A percentile compares a stretch with the other conserved stretches of the same genome.
Evolutionary conservation across 2,113 vertebrate genomes (phyloP).

Genomic region (Tragelaphus imberbis): DNA sequence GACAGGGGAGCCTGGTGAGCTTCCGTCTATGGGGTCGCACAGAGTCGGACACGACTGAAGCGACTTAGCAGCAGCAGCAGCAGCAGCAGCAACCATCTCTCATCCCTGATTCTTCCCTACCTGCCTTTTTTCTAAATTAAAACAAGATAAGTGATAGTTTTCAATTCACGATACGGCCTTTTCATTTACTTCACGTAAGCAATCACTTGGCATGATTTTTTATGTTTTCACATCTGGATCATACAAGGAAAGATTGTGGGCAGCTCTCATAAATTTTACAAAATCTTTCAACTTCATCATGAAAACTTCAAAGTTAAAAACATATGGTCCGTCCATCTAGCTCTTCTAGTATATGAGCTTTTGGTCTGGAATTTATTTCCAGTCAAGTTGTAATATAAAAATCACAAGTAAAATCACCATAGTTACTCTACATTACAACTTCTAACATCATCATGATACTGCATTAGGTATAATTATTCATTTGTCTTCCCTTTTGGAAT

Average conservation of each 20-base stretch:
- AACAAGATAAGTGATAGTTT: slow-evolving; percentile 23
- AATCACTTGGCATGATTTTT: slow-evolving; percentile 45
- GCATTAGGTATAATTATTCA: slow-evolving; percentile 6
- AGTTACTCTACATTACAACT: slow-evolving; percentile 43
- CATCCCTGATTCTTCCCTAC: background rate
- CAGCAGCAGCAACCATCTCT: background rate
- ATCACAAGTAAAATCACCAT: slow-evolving; percentile 31
- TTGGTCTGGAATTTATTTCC: slow-evolving; percentile 61
- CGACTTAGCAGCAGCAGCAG: too few relatives aligned
- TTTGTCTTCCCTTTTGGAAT: background rate
- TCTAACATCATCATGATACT: slow-evolving; percentile 11
- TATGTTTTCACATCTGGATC: slow-evolving; percentile 47
- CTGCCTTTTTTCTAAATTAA: slow-evolving; percentile 23
- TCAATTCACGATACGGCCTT: slow-evolving; percentile 1
- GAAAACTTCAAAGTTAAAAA: slow-evolving; percentile 70
- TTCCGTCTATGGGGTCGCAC: too few relatives aligned
- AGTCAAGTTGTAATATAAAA: slow-evolving; percentile 59
- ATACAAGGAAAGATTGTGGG: slow-evolving; percentile 49
- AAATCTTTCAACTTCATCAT: slow-evolving; percentile 61
- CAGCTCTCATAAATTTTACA: slow-evolving; percentile 54
- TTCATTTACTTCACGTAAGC: slow-evolving; percentile 44
- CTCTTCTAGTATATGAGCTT: slow-evolving; percentile 47
- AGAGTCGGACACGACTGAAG: too few relatives aligned
- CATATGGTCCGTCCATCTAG: slow-evolving; percentile 36
- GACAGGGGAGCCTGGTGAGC: too few relatives aligned